Evolutionary conservation across 2,113 vertebrate genomes (phyloP).

Genomic region (Entomyzon cyanotis): DNA sequence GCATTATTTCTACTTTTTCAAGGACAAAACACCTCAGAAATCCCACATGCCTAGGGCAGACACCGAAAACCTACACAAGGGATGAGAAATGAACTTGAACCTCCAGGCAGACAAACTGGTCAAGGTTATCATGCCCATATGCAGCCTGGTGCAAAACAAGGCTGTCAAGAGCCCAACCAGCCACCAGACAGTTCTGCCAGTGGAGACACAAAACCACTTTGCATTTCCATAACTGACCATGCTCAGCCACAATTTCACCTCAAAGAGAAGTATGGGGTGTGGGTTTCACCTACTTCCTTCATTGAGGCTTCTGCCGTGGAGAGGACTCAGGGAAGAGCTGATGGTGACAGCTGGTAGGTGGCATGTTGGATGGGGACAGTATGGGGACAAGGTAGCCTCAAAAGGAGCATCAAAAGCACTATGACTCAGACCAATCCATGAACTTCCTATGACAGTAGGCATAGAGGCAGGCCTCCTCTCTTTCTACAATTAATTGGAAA

Average conservation of each 20-base stretch:
- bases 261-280: not conserved
- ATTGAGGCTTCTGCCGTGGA: not conserved
- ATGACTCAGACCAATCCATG: not conserved
- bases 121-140: rapidly evolving
- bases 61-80: not conserved
- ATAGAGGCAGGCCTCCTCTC: not conserved
- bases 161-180: not conserved
- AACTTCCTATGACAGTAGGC: not conserved
- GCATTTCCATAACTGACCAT: rapidly evolving
- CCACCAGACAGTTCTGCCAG: not conserved
- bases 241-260: not conserved
- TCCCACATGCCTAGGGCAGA: not conserved
- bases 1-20: not conserved
- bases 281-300: not conserved
- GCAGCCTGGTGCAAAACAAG: not conserved
- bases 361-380: not conserved
- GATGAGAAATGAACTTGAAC: not conserved
- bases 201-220: not conserved
- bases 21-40: not conserved
- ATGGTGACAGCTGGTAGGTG: not conserved
- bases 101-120: not conserved
- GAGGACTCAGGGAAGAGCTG: not conserved
- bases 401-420: not conserved
- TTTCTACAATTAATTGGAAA: not conserved
- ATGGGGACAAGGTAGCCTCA: not conserved